Conservation (phyloP, 2,113 vertebrate species). For the Proteles cristata region DNA sequence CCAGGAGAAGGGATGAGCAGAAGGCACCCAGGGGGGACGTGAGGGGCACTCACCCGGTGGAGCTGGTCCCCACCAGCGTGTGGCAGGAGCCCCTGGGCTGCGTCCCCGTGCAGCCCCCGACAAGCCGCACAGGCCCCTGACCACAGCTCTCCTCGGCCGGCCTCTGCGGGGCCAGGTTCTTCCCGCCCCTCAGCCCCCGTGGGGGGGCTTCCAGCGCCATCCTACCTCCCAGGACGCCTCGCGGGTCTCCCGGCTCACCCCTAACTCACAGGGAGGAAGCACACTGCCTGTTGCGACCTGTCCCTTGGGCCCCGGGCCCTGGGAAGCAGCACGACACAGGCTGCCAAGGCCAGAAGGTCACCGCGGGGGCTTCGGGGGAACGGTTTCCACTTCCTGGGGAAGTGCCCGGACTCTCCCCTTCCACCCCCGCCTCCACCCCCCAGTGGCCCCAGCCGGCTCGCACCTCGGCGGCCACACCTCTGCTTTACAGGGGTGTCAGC, state of each 20-base stretch:
- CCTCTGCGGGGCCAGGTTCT: accelerated
- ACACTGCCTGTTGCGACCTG: neutral
- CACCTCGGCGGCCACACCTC: neutral
- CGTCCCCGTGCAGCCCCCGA: neutral
- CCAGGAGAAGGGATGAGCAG: neutral
- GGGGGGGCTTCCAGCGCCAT: neutral
- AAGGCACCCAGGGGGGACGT: neutral
- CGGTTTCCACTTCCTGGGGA: neutral
- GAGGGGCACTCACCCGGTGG: accelerated
- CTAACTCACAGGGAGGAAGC: neutral
- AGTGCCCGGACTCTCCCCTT: accelerated
- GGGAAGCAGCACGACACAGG: neutral
- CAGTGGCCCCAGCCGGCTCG: accelerated
- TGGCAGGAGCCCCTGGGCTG: neutral
- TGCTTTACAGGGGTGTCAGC: neutral
- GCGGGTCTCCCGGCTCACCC: neutral
- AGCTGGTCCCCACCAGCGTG: neutral
- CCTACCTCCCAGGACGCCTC: neutral
- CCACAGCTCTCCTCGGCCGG: neutral
- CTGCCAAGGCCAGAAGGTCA: neutral
- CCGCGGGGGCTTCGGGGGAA: neutral
- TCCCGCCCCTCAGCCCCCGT: too few species aligned
- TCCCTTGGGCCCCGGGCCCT: neutral
- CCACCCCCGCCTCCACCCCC: neutral
- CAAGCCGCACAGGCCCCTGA: too few species aligned